A percentile compares a stretch with the other conserved stretches of the same genome.
Evolutionary conservation across 2,888 invertebrate species (phyloP).

Genomic region (Schizotus pectinicornis): DNA sequence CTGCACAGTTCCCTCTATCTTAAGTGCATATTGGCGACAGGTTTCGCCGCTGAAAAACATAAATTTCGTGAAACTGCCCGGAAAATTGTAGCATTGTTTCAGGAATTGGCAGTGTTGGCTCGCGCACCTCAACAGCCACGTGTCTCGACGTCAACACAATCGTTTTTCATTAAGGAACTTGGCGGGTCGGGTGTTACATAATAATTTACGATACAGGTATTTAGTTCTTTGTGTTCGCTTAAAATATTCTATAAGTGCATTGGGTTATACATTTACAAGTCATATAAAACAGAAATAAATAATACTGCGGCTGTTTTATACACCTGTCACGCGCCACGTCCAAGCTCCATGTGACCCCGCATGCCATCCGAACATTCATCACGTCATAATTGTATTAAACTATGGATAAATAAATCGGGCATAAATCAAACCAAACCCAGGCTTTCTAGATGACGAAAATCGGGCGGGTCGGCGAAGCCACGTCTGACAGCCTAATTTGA

Average conservation of each 20-base stretch:
- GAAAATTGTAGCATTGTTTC: background rate
- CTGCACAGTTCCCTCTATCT: conserved; percentile 4
- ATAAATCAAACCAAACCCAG: conserved; percentile 5
- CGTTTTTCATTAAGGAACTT: background rate
- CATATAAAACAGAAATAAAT: conserved; percentile 30
- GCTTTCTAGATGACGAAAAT: no score
- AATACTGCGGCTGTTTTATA: conserved; percentile 26
- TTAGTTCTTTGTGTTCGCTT: conserved; percentile 15
- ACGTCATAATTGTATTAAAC: conserved; percentile 30
- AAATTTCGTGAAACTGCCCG: background rate
- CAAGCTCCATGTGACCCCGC: conserved; percentile 23
- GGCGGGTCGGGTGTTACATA: conserved; percentile 5
- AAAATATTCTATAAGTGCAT: conserved; percentile 24
- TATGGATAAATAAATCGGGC: conserved; percentile 23
- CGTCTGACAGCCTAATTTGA: no score
- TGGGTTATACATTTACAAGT: conserved; percentile 27
- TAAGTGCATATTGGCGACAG: conserved; percentile 8
- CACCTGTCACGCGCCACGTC: conserved; percentile 25
- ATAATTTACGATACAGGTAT: conserved; percentile 20
- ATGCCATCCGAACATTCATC: conserved; percentile 35
- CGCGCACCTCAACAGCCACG: no score
- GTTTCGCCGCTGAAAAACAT: background rate
- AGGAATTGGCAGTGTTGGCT: no score
- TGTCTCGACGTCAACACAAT: no score
- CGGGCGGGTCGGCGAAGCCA: no score